A percentile compares a stretch with the other conserved stretches of the same genome.
Conservation (phyloP, 2,113 vertebrate genomes). For the Proteles cristata region DNA sequence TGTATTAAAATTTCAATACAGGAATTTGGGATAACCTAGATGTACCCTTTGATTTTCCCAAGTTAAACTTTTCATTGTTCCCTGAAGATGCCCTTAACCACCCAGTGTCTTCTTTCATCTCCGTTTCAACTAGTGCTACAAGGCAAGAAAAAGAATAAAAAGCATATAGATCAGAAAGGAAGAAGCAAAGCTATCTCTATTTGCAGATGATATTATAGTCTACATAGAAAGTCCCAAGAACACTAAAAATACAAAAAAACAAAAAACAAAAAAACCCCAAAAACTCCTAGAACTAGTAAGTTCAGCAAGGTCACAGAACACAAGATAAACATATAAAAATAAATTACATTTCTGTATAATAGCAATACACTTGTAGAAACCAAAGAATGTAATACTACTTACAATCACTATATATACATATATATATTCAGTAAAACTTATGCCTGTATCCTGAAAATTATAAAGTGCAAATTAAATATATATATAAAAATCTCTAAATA, state of each 20-base stretch:
- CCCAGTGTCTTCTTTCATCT: background rate
- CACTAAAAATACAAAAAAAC: background rate
- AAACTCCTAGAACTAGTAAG: background rate
- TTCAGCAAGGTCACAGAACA: background rate
- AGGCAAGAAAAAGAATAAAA: background rate
- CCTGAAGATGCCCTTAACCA: background rate
- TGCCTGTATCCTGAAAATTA: background rate
- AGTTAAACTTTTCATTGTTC: background rate
- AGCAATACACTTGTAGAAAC: background rate
- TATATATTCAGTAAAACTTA: background rate
- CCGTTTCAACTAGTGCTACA: background rate
- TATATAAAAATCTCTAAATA: background rate
- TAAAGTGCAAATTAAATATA: background rate
- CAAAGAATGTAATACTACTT: background rate
- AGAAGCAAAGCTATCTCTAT: background rate
- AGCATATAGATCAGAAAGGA: background rate
- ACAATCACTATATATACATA: background rate
- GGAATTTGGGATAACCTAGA: background rate
- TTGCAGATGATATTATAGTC: background rate
- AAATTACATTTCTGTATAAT: background rate
- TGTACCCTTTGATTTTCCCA: background rate
- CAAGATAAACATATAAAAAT: slow-evolving; percentile 11
- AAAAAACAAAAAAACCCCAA: background rate
- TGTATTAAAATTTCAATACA: background rate
- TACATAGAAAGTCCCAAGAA: background rate